These are phyloP conservation scores for Apotomis betuletana DNA, from an alignment of 2,888 invertebrate genomes.

Conservation along the genomic window DNA sequence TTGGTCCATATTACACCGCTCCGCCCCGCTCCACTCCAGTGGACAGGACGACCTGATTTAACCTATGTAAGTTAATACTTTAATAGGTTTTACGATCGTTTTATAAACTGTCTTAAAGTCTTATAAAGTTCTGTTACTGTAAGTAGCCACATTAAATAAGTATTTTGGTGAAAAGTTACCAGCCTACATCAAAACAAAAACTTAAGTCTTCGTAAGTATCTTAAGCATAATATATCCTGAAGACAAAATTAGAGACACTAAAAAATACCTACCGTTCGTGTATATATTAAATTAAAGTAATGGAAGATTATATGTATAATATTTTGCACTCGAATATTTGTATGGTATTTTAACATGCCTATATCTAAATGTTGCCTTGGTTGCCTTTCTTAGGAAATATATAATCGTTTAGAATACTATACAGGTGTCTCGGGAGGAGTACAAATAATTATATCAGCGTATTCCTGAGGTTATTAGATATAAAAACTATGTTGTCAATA, in stretches of 20 bases:
- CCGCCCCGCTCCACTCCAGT: no score
- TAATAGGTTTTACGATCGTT: not conserved
- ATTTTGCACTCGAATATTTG: no score
- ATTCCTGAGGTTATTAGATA: no score
- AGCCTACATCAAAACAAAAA: not conserved
- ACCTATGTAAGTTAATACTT: not conserved
- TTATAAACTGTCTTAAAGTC: not conserved
- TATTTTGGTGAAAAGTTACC: not conserved
- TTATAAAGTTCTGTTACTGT: not conserved
- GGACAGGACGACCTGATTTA: no score
- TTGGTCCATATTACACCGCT: no score
- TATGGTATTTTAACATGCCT: no score
- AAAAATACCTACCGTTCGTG: not conserved
- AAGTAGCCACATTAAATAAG: not conserved
- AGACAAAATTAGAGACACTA: not conserved
- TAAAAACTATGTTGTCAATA: no score
- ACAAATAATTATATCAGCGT: no score
- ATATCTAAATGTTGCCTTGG: no score
- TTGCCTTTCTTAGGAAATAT: no score
- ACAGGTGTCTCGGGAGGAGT: no score
- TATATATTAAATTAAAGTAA: conserved; percentile 11
- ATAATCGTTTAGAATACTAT: no score
- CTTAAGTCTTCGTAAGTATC: not conserved
- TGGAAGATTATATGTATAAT: not conserved
- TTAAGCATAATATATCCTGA: not conserved